Base-by-base conservation (phyloP, 1,140 invertebrate genomes). In the Sinonovacula constricta region DNA sequence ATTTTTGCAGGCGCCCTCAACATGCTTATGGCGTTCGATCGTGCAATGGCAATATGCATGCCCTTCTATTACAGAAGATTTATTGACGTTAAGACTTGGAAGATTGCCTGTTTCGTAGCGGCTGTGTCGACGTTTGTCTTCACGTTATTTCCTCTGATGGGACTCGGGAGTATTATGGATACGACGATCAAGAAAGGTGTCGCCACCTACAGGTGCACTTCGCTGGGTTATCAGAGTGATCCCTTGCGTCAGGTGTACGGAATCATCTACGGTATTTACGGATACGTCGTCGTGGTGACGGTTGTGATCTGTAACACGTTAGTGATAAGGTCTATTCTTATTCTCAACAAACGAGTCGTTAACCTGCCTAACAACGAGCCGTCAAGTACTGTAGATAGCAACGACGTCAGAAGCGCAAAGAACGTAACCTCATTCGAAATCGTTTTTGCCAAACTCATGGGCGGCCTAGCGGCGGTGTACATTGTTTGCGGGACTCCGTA, bases 361-460 rank as follows among this genome's bases (percentile, higher is more conserved):
- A 30, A 3, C 28, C 30, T 69, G 5, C 31, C 28, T 5, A 15
- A 28, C 0, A 28, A 39, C 22, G 60, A 54, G 2, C 22, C 28
- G 15, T 36, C 69, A n/a, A 60, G 31, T 30, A 33, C 15, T n/a
- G 3, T 1, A 18, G 33, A 34, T 10, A 36, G 24, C 18, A 31
- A 24, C 24, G 51, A 31, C 39, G 24, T 24, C 1, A 36, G 53
- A 34, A 63, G 57, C 15, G 39, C 45, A 26, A 26, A 24, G 2
- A 57, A 28, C 22, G 26, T 36, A 33, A 76, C 72, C 0, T 66
- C 72, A 4, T 76, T 76, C 22, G 72, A 76, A 59, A 54, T 76
- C 10, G 60, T 51, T 1, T 76, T 76, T 45, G 72, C 62, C 10
- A 76, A 76, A 51, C 36, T 76, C 30, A 76, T 76, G 72, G 36